Base-by-base conservation (phyloP, 2,888 invertebrate species). In the Ceriagrion tenellum region DNA sequence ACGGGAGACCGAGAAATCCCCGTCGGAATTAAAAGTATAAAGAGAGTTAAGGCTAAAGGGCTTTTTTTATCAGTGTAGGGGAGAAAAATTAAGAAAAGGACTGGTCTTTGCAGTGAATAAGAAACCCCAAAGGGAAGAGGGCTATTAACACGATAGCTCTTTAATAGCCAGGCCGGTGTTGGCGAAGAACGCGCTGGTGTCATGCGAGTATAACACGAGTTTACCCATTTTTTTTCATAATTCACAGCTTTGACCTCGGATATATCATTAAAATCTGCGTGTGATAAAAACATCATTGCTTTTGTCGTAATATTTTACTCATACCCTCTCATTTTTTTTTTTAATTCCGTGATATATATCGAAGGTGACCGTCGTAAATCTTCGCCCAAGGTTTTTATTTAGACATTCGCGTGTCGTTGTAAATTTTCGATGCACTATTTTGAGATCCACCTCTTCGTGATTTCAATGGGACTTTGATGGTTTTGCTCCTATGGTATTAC, bases 81-180 rank as follows among this genome's bases (percentile, higher is more conserved):
- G 35, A 12, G 26, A 23, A n/a, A 69, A 69, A 69, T 69, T 20
- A 81, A 81, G 35, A 81, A 35, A 81, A 30, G 30, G 35, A 16
- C 12, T 3, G 81, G 13, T 81, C 35, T 10, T 81, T 16, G 81
- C 81, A 0, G 10, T 81, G 35, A 81, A 81, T 30, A 13, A 81
- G 81, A 16, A 26, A 13, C 10, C n/a, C 69, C 35, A 69, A 13
- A 81, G 69, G 69, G 81, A 35, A 81, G 81, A 81, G 81, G 30
- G 81, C 81, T 81, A 81, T 81, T 81, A 81, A 81, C 81, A 81
- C 81, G 81, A 81, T 81, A 81, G 30, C 35, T 59, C 59, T 81
- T 81, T 81, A 81, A 81, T 81, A 81, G 81, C 81, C 35, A 6
- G 47, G 47, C 47, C 47, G 2, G 47, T 47, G 47, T n/a, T 20